phyloP scores from a whole-genome alignment of 2,113 vertebrate species.

The Sus scrofa region T2T-Sscrofa CM000829.6:65058501-65059000 shows the following conservation, averaged over 20 bases:
- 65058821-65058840: not conserved
- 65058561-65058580: too few relatives aligned
- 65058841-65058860: not conserved
- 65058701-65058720: not conserved
- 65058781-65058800: too few relatives aligned
- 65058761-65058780: not conserved
- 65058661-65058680: not conserved
- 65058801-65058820: rapidly evolving
- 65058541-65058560: rapidly evolving
- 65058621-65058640: too few relatives aligned
- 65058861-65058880: rapidly evolving
- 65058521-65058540: not conserved
- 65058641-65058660: not conserved
- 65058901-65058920: rapidly evolving
- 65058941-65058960: not conserved
- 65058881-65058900: rapidly evolving
- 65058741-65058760: not conserved
- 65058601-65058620: not conserved
- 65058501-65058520: not conserved
- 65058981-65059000: rapidly evolving
- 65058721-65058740: too few relatives aligned
- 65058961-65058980: not conserved
- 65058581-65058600: too few relatives aligned
- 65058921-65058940: not conserved
- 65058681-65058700: not conserved